These are phyloP conservation scores for Heteronetta atricapilla DNA, from an alignment of 2,113 vertebrate species.

Conservation along the genomic window DNA sequence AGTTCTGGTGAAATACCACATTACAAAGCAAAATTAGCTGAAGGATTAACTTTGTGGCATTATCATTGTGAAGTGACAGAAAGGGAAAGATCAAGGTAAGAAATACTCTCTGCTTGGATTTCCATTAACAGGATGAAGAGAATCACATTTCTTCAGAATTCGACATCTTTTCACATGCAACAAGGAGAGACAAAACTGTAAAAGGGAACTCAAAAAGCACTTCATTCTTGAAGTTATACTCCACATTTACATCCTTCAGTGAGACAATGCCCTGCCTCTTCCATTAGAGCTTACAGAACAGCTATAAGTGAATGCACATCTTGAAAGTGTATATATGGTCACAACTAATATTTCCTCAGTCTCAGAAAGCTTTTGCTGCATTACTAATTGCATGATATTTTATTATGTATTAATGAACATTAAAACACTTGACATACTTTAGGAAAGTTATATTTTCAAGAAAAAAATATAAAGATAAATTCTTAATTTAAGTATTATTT, in stretches of 20 bases:
- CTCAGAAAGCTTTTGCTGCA: neutral
- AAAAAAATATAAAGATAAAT: slow-evolving; percentile 27
- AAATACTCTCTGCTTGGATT: neutral
- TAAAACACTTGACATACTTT: neutral
- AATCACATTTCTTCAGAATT: neutral
- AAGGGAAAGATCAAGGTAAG: neutral
- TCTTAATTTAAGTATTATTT: slow-evolving; percentile 47
- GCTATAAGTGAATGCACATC: neutral
- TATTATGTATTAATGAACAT: neutral
- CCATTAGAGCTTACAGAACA: neutral
- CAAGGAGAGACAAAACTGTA: neutral
- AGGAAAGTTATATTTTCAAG: neutral
- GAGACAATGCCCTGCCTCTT: neutral
- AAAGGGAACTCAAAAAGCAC: neutral
- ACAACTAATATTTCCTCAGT: neutral
- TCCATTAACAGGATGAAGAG: neutral
- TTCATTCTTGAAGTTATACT: rapidly evolving
- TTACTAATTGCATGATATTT: neutral
- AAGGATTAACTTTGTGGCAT: neutral
- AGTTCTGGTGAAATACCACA: neutral
- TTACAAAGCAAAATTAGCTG: neutral
- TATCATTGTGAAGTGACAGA: neutral
- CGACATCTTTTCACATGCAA: neutral
- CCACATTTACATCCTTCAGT: neutral
- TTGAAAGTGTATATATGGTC: neutral